phyloP scores from a whole-genome alignment of 2,113 vertebrate species.

The Rhinoderma darwinii region DNA sequence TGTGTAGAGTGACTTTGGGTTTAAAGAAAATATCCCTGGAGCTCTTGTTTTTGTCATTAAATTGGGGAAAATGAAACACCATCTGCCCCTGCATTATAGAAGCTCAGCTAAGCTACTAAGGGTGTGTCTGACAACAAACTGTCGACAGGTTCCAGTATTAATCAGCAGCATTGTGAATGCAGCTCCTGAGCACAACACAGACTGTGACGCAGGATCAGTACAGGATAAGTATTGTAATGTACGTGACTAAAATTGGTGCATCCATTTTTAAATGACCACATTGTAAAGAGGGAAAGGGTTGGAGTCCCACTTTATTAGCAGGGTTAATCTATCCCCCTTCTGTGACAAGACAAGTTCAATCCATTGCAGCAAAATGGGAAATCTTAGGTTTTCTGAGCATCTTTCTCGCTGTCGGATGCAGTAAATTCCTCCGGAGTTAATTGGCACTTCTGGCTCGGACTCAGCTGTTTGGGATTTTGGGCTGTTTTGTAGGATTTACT shows the following conservation, averaged over 20 bases:
- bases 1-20: no score
- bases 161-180: background rate
- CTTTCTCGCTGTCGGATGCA: background rate
- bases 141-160: no score
- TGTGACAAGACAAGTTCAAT: background rate
- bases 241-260: no score
- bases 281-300: no score
- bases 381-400: background rate
- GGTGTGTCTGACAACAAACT: no score
- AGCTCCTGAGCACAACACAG: background rate
- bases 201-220: background rate
- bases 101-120: no score
- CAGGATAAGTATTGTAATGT: background rate
- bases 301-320: no score
- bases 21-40: no score
- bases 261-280: no score
- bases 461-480: background rate
- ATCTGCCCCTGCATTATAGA: no score
- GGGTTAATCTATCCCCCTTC: background rate
- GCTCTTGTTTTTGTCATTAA: no score
- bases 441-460: background rate
- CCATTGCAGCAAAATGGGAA: background rate
- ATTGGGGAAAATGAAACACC: no score
- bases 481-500: background rate
- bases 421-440: slow-evolving; percentile 13